Percentiles rank a stretch among this genome's conserved stretches.
Evolutionary conservation across 2,888 invertebrate species (phyloP).

Genomic region (Ophioninae sp.): DNA sequence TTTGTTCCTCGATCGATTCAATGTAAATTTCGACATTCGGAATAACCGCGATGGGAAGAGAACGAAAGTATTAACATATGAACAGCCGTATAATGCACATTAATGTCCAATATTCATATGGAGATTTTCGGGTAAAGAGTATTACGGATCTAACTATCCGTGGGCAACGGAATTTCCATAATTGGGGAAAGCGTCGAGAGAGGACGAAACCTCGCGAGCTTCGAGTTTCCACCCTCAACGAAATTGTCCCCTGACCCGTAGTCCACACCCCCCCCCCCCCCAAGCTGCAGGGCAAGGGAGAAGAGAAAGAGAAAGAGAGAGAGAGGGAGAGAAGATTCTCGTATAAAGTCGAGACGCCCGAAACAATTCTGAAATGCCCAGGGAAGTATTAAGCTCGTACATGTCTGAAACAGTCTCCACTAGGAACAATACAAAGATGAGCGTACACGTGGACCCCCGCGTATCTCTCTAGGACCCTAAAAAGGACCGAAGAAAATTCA

Average conservation of each 20-base stretch:
- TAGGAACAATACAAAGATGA: slow-evolving; percentile 20
- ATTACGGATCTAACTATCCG: slow-evolving; percentile 77
- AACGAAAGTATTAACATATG: slow-evolving; percentile 74
- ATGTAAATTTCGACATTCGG: slow-evolving; percentile 66
- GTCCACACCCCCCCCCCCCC: background rate
- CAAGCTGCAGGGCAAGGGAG: background rate
- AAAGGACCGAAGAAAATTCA: background rate
- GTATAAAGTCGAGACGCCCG: slow-evolving; percentile 46
- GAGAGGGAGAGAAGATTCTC: slow-evolving; percentile 41
- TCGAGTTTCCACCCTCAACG: slow-evolving; percentile 42
- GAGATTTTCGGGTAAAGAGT: slow-evolving; percentile 73
- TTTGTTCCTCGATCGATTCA: slow-evolving; percentile 53
- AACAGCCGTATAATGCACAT: slow-evolving; percentile 73
- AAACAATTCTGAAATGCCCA: slow-evolving; percentile 41
- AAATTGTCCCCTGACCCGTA: slow-evolving; percentile 51
- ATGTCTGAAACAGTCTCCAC: slow-evolving; percentile 23
- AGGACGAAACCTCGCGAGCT: slow-evolving; percentile 51
- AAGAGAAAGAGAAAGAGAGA: background rate
- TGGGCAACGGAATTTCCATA: slow-evolving; percentile 75
- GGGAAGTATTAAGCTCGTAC: slow-evolving; percentile 24
- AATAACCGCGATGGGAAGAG: slow-evolving; percentile 37
- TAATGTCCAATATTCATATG: slow-evolving; percentile 77
- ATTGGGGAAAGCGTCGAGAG: slow-evolving; percentile 71
- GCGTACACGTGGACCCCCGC: background rate
- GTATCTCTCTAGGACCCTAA: background rate